Evolutionary conservation across 2,113 vertebrate genomes (phyloP), one percentile per base, ranked within the genome.

Genomic region (Corythaeola cristata): DNA sequence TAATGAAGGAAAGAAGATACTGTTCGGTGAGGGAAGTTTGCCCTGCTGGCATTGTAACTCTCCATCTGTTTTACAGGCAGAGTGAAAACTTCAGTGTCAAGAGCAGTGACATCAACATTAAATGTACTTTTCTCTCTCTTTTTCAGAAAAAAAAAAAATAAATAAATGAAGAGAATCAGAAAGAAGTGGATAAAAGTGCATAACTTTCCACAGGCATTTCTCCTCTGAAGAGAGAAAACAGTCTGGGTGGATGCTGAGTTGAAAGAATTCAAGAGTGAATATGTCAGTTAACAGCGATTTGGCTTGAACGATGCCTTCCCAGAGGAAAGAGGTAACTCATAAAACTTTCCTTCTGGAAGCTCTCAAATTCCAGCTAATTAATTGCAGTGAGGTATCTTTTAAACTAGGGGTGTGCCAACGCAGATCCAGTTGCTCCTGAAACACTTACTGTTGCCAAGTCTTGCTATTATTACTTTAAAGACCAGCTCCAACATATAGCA

Each of bases 201-300:
- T 93, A 95, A 80, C 91, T 97, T 97, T 97, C 96, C 93, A 96
- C 84, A 95, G 96, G 94, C 95, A 71, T 30, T 97, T 97, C 84
- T 94, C 62, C 44, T 96, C 80, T 89, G 84, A 97, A 97, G 81
- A 94, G 12, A 93, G 95, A 91, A 96, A 96, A 96, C 77, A 83
- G 71, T 80, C 87, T 91, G 62, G 47, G 50, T 88, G 47, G 94
- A 96, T 96, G 91, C 94, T 91, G 93, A 95, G 95, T 94, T 97
- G 87, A 97, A 97, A 97, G 95, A 93, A 92, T 83, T 96, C 41
- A 91, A 18, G 59, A 96, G 53, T 58, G 94, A 91, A 59, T 79
- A 77, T 96, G 94, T 92, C 87, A 95, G 93, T 96, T 96, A 92
- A 76, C 74, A 96, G 77, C 0, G 4, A 88, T 96, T 97, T 96